Conservation (phyloP, 2,888 invertebrate genomes). For the Meiosimyza platycephala region DNA sequence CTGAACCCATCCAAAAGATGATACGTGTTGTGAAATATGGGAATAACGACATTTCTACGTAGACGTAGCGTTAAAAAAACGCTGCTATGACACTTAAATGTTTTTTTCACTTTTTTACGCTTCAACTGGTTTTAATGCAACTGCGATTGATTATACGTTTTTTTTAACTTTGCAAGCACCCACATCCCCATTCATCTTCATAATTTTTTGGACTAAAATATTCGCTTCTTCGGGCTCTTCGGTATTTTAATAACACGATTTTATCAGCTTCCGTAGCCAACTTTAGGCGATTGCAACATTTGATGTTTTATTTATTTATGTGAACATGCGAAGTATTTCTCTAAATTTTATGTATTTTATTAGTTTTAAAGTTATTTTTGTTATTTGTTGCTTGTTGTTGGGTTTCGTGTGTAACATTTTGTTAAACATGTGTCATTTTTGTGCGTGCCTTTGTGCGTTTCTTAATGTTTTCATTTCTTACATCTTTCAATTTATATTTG, state of each 20-base stretch:
- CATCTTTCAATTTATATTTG: conserved; percentile 19
- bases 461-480: conserved; percentile 6
- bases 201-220: too few relatives aligned
- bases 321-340: conserved; percentile 4
- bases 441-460: neutral
- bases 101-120: neutral
- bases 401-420: conserved; percentile 10
- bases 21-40: conserved; percentile 10
- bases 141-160: too few relatives aligned
- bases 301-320: conserved; percentile 4
- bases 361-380: conserved; percentile 18
- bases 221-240: too few relatives aligned
- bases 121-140: too few relatives aligned
- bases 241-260: neutral
- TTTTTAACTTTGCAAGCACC: too few relatives aligned
- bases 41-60: conserved; percentile 24
- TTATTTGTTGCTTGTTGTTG: neutral
- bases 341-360: conserved; percentile 12
- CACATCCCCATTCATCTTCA: too few relatives aligned
- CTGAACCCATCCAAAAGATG: neutral
- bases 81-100: neutral
- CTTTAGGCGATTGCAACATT: conserved; percentile 3
- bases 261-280: neutral
- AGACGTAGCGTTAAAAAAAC: neutral
- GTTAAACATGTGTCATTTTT: conserved; percentile 16